Evolutionary conservation across 2,888 invertebrate genomes (phyloP).

Genomic region (Alsophila aescularia): DNA sequence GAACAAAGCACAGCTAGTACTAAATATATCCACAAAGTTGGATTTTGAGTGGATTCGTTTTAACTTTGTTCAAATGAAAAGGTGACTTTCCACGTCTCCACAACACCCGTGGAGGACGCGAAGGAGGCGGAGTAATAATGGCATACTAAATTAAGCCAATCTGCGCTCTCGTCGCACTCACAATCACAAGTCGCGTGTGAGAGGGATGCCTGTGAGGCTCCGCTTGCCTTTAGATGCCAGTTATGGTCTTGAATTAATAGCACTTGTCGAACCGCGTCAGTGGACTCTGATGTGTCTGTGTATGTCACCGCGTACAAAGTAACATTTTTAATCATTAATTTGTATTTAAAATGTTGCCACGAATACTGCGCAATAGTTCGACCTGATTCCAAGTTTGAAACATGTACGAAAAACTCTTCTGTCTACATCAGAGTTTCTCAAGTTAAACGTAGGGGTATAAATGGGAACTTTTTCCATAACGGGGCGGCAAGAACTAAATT

Average conservation of each 20-base stretch:
- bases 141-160: conserved; percentile 21
- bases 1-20: too few species aligned
- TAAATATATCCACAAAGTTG: too few species aligned
- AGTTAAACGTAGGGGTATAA: too few species aligned
- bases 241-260: conserved; percentile 39
- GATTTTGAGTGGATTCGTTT: too few species aligned
- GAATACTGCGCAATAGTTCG: conserved; percentile 30
- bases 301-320: conserved; percentile 30
- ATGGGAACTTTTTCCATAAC: too few species aligned
- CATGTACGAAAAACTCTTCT: too few species aligned
- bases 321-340: conserved; percentile 9
- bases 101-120: conserved; percentile 4
- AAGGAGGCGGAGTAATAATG: conserved; percentile 20
- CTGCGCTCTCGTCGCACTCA: conserved; percentile 4
- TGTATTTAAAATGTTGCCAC: conserved; percentile 18
- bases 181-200: conserved; percentile 27
- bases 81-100: too few species aligned
- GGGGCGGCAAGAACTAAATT: too few species aligned
- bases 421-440: too few species aligned
- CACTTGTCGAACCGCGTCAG: conserved; percentile 28
- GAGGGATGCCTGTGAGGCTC: conserved; percentile 31
- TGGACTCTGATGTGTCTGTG: conserved; percentile 12
- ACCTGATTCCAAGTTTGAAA: not conserved
- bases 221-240: conserved; percentile 27
- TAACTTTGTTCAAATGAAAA: too few species aligned